Conservation (phyloP, 1,140 invertebrate genomes). For the Rhopalosiphum maidis region DNA sequence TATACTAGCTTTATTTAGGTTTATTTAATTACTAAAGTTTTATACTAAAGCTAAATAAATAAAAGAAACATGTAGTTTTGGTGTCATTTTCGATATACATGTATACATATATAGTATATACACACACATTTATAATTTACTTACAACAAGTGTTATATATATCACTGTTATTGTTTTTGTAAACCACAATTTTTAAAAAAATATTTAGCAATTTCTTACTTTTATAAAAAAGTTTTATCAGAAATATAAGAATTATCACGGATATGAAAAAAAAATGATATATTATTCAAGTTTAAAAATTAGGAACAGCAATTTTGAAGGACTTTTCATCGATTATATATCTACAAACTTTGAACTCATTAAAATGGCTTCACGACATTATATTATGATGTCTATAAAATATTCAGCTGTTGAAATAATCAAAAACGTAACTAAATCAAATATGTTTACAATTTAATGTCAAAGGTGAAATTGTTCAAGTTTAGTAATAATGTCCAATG, state of each 20-base stretch:
- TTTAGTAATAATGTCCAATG: not conserved
- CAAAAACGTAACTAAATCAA: not conserved
- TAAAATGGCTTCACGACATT: not conserved
- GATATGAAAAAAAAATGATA: not conserved
- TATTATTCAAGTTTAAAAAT: not conserved
- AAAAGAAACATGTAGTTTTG: too few species aligned
- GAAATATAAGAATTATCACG: not conserved
- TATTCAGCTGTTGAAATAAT: not conserved
- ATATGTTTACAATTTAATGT: not conserved
- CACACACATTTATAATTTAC: too few species aligned
- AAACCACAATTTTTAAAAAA: not conserved
- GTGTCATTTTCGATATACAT: too few species aligned
- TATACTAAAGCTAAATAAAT: not conserved
- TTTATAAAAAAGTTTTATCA: not conserved
- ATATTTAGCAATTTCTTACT: not conserved
- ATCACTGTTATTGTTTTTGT: too few species aligned
- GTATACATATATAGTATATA: too few species aligned
- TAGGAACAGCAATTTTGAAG: not conserved
- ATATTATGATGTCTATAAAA: not conserved
- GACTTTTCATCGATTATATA: not conserved
- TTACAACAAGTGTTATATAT: too few species aligned
- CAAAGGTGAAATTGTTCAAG: not conserved
- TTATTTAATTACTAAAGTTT: not conserved
- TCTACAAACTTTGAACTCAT: not conserved
- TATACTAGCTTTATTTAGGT: not conserved